Percentiles rank a stretch among this genome's conserved stretches.
Conservation (phyloP, 2,888 invertebrate genomes). For the Phengaris arion region DNA sequence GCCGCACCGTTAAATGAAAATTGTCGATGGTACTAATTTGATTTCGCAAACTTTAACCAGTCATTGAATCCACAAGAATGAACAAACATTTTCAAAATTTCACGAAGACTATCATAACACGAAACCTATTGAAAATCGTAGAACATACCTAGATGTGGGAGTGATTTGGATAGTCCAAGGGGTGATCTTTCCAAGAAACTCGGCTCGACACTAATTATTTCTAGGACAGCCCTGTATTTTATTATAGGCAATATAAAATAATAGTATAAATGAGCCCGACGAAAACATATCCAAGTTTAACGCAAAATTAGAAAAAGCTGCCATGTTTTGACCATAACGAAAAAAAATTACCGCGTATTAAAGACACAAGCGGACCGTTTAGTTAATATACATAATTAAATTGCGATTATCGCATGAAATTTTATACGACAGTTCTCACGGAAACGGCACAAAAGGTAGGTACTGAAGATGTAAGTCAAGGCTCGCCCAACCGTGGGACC, state of each 20-base stretch:
- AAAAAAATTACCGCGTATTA: neutral
- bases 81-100: too few species aligned
- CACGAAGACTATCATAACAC: too few species aligned
- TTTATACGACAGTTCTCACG: slow-evolving; percentile 62
- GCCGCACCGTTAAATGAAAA: neutral
- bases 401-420: slow-evolving; percentile 18
- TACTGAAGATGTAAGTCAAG: slow-evolving; percentile 75
- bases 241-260: too few species aligned
- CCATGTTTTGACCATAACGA: neutral
- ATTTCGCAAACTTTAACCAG: neutral
- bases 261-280: too few species aligned
- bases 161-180: too few species aligned
- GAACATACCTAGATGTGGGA: too few species aligned
- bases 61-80: neutral
- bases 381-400: slow-evolving; percentile 34
- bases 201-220: too few species aligned
- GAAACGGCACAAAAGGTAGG: slow-evolving; percentile 74
- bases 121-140: too few species aligned
- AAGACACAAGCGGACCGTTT: neutral
- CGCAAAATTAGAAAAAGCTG: too few species aligned
- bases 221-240: too few species aligned
- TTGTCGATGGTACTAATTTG: neutral
- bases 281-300: too few species aligned
- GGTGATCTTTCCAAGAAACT: too few species aligned
- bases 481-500: slow-evolving; percentile 71